Conservation (phyloP, 2,797 vertebrate species). For the Melanitta fusca region DNA sequence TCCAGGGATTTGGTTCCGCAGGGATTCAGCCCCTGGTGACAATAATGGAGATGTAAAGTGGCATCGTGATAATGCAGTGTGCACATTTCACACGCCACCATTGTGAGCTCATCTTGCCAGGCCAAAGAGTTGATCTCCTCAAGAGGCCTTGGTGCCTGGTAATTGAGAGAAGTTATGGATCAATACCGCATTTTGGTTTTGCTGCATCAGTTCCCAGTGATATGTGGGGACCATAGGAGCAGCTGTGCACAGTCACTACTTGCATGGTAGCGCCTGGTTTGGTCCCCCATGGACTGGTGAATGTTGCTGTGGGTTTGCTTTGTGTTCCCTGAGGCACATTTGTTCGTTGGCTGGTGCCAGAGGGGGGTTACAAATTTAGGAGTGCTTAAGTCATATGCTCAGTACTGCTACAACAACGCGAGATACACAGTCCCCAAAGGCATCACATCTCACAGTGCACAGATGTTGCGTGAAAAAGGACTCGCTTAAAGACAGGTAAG, state of each 20-base stretch:
- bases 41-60: not conserved
- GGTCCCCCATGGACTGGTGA: not conserved
- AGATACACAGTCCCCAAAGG: not conserved
- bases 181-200: not conserved
- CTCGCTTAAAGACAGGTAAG: slow-evolving; percentile 49
- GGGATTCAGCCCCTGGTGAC: not conserved
- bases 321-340: not conserved
- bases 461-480: not conserved
- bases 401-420: not conserved
- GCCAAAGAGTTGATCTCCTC: not conserved
- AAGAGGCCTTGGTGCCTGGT: not conserved
- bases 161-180: not conserved
- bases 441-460: not conserved
- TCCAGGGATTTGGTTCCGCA: not conserved
- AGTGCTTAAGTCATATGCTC: not conserved
- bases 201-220: not conserved
- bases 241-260: not conserved
- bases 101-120: not conserved
- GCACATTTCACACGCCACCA: not conserved
- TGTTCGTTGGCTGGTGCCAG: not conserved
- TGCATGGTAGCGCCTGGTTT: not conserved
- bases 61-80: not conserved
- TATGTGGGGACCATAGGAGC: not conserved
- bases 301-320: not conserved
- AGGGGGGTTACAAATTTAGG: not conserved